phyloP scores from a whole-genome alignment of 1,140 invertebrate species.

The Ceratina japonica region DNA sequence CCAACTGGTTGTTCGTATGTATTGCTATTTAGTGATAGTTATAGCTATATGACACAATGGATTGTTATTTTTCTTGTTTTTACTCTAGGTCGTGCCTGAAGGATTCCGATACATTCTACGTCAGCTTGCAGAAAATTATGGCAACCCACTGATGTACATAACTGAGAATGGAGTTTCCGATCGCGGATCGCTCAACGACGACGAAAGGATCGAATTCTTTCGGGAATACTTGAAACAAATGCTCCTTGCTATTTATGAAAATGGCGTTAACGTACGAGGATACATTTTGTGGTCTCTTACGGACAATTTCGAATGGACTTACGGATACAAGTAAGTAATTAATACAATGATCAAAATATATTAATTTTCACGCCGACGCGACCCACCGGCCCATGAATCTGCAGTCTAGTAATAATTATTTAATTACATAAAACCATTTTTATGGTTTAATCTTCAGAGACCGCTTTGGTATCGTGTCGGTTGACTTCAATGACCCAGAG shows the following conservation, averaged over 20 bases:
- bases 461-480: constrained; percentile 87
- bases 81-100: constrained; percentile 75
- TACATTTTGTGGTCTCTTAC: constrained; percentile 88
- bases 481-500: constrained; percentile 85
- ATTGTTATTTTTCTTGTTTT: neutral
- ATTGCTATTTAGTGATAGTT: neutral
- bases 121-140: constrained; percentile 82
- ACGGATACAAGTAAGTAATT: constrained; percentile 82
- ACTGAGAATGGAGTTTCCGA: constrained; percentile 61
- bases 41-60: too few relatives aligned
- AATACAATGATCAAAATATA: too few relatives aligned
- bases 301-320: constrained; percentile 90
- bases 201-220: constrained; percentile 75
- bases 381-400: too few relatives aligned
- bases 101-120: constrained; percentile 81
- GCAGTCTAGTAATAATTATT: too few relatives aligned
- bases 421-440: neutral
- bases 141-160: constrained; percentile 36
- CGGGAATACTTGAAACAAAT: constrained; percentile 83
- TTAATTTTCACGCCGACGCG: too few relatives aligned
- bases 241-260: constrained; percentile 83
- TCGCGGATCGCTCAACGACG: constrained; percentile 52
- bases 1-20: constrained; percentile 71
- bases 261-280: constrained; percentile 83
- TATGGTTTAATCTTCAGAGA: constrained; percentile 76